Conservation (phyloP, 2,797 vertebrate species). For the Capromys pilorides region DNA sequence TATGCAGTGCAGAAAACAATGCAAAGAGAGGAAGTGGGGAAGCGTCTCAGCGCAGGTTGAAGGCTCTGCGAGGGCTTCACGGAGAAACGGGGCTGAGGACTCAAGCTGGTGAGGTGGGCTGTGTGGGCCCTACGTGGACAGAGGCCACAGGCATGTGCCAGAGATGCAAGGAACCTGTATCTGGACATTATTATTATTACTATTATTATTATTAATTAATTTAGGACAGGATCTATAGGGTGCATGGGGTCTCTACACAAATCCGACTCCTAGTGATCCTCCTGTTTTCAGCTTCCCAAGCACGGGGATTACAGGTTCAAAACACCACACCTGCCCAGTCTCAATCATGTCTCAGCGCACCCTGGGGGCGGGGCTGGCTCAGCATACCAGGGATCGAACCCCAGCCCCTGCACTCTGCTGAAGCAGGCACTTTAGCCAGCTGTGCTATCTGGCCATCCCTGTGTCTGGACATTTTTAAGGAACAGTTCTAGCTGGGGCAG, state of each 20-base stretch:
- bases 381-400: no score
- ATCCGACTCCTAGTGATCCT: no score
- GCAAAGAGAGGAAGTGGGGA: neutral
- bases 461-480: neutral
- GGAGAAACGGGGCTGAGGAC: neutral
- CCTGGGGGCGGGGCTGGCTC: no score
- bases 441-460: accelerated
- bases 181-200: neutral
- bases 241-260: no score
- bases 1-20: conserved; percentile 30
- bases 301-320: no score
- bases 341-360: no score
- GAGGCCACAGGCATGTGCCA: neutral
- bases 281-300: no score
- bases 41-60: neutral
- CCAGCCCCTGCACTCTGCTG: no score
- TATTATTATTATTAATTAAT: neutral
- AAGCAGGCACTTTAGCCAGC: no score
- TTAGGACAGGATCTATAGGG: no score
- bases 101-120: neutral
- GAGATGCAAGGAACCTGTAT: accelerated
- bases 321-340: no score
- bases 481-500: neutral
- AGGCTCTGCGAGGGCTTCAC: neutral
- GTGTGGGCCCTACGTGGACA: accelerated